Evolutionary conservation across 1,140 invertebrate genomes (phyloP).

Genomic region (Sminthurinus signatus): DNA sequence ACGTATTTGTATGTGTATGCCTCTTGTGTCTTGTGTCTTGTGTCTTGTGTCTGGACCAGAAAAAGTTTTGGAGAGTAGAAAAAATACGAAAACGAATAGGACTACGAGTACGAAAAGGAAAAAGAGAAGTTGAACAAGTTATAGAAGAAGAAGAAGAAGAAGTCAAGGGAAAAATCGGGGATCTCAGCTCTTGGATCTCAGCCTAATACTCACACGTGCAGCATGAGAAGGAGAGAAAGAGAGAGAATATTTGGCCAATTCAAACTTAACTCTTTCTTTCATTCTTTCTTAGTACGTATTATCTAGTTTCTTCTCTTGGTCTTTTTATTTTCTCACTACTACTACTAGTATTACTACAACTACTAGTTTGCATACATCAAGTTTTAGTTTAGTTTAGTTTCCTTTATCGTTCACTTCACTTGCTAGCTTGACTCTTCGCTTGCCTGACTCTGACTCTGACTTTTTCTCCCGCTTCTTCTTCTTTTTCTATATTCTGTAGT

Average conservation of each 20-base stretch:
- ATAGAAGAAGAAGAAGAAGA: constrained; percentile 15
- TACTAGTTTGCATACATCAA: neutral
- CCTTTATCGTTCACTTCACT: neutral
- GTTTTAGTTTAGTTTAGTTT: constrained; percentile 7
- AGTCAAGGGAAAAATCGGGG: constrained; percentile 14
- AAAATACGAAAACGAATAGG: neutral
- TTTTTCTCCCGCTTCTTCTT: too few species aligned
- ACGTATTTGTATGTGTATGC: constrained; percentile 6
- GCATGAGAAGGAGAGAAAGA: neutral
- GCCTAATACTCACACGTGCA: constrained; percentile 39
- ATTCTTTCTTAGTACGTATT: constrained; percentile 10
- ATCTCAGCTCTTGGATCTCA: constrained; percentile 31
- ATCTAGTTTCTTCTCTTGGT: too few species aligned
- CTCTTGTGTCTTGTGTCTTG: neutral
- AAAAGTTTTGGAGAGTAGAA: constrained; percentile 10
- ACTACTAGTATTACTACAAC: too few species aligned
- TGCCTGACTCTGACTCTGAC: too few species aligned
- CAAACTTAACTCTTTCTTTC: constrained; percentile 7
- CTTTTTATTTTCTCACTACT: too few species aligned
- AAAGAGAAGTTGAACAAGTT: neutral
- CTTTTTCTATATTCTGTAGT: too few species aligned
- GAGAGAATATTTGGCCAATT: constrained; percentile 16
- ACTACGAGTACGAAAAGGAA: constrained; percentile 5
- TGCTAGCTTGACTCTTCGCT: too few species aligned
- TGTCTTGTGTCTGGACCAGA: constrained; percentile 18